A percentile compares a stretch with the other conserved stretches of the same genome.
Evolutionary conservation across 53 echinoderm and acorn worm genomes (phyloP).

Genomic region (Actinopyga echinites): DNA sequence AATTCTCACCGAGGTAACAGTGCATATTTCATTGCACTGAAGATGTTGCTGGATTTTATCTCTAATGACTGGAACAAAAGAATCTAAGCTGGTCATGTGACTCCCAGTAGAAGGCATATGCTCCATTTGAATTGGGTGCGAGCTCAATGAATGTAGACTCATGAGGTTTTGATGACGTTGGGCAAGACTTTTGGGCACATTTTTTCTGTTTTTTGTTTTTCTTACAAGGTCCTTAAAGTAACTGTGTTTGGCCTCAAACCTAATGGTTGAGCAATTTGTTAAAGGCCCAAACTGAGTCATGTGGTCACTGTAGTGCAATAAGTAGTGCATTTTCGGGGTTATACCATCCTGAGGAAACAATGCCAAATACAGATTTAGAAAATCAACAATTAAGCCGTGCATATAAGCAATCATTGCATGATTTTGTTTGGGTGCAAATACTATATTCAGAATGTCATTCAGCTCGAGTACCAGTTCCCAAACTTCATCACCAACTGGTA

Average conservation of each 20-base stretch:
- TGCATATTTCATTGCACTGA: too few species aligned
- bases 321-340: slow-evolving; percentile 49
- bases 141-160: slow-evolving; percentile 7
- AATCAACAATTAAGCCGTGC: slow-evolving; percentile 39
- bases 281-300: slow-evolving; percentile 54
- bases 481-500: slow-evolving; percentile 2
- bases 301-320: slow-evolving; percentile 40
- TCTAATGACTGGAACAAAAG: background rate
- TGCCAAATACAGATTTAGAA: slow-evolving; percentile 16
- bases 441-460: slow-evolving; percentile 35
- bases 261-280: slow-evolving; percentile 36
- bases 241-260: slow-evolving; percentile 45
- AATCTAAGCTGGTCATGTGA: slow-evolving; percentile 1
- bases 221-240: slow-evolving; percentile 53
- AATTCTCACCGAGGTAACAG: too few species aligned
- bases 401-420: slow-evolving; percentile 16
- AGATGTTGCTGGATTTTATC: too few species aligned
- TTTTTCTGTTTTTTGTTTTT: slow-evolving; percentile 41
- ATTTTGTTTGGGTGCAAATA: slow-evolving; percentile 1
- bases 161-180: background rate
- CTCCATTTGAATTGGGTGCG: background rate
- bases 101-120: background rate
- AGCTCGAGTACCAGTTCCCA: slow-evolving; percentile 3
- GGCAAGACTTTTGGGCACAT: background rate
- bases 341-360: slow-evolving; percentile 40